Base-by-base conservation (phyloP, 2,888 invertebrate genomes). In the Papilio gigon region DNA sequence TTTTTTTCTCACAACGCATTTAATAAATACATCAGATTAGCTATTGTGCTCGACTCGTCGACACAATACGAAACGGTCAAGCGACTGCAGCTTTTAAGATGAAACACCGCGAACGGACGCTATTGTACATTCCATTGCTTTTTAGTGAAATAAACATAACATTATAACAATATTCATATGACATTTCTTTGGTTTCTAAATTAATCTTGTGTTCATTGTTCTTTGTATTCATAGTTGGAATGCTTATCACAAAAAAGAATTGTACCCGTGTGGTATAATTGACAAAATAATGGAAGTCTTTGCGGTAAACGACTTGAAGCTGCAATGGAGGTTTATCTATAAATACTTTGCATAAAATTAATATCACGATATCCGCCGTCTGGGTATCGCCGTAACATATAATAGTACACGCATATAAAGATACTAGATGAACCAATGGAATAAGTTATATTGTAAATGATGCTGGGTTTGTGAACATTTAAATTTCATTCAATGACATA, bases 321-420 rank as follows among this genome's bases (percentile, higher is more conserved):
- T 42, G 65, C 60, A 65, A 30, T 30, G 65, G 53, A 65, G 65
- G 68, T 53, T 69, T 69, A 65, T 61, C 40, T 42, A 20, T 20
- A 69, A 69, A 65, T 69, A 65, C 68, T 69, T 61, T 64, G 65
- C 65, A 69, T 65, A 56, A 69, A 65, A 69, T 65, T 69, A 69
- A 69, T 69, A 69, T 69, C 27, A 25, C 60, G 50, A 69, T 65
- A 69, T 69, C 47, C 68, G 65, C 27, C 65, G 68, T 69, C 68
- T 69, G 65, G 60, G 65, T 65, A 65, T 69, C 60, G 64, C 68
- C 58, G 60, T 65, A 65, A 42, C 65, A 65, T 65, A 69, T 65
- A 69, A 69, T 64, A 61, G 65, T 65, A 42, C 33, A 65, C 25
- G 27, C 14, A 40, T 53, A 42, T 69, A 69, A 65, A 69, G 60